Conservation (phyloP, 1,140 invertebrate species). For the Diabrotica virgifera region DNA sequence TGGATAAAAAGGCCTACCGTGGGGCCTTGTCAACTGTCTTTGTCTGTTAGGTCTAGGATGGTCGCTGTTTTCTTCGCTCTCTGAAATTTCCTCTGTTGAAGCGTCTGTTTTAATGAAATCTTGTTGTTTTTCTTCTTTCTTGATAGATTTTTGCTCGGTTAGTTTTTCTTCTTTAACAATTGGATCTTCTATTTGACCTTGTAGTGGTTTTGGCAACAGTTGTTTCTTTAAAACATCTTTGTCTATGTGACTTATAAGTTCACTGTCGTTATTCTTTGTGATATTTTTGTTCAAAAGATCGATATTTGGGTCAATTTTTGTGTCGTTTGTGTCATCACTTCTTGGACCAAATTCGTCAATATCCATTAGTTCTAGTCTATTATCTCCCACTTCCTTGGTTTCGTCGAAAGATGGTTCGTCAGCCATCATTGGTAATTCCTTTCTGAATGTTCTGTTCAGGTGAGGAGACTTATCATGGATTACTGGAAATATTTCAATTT, state of each 20-base stretch:
- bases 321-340: conserved; percentile 20
- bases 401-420: background rate
- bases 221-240: conserved; percentile 26
- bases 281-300: conserved; percentile 30
- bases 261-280: conserved; percentile 30
- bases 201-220: conserved; percentile 32
- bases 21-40: conserved; percentile 45
- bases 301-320: conserved; percentile 34
- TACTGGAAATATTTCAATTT: conserved; percentile 42
- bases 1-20: conserved; percentile 51
- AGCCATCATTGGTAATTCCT: conserved; percentile 37
- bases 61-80: conserved; percentile 34
- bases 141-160: background rate
- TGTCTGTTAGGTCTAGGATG: conserved; percentile 46
- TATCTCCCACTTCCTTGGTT: conserved; percentile 4
- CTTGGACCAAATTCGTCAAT: conserved; percentile 21
- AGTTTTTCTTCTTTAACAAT: background rate
- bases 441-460: conserved; percentile 44
- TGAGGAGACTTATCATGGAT: conserved; percentile 34
- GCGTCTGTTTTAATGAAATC: background rate
- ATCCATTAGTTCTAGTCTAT: conserved; percentile 9
- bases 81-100: background rate
- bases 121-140: background rate
- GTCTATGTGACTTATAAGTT: conserved; percentile 15
- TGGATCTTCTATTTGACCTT: background rate